These are phyloP conservation scores for Sycophila sp. DNA, from an alignment of 1,140 invertebrate genomes.

Conservation along the genomic window DNA sequence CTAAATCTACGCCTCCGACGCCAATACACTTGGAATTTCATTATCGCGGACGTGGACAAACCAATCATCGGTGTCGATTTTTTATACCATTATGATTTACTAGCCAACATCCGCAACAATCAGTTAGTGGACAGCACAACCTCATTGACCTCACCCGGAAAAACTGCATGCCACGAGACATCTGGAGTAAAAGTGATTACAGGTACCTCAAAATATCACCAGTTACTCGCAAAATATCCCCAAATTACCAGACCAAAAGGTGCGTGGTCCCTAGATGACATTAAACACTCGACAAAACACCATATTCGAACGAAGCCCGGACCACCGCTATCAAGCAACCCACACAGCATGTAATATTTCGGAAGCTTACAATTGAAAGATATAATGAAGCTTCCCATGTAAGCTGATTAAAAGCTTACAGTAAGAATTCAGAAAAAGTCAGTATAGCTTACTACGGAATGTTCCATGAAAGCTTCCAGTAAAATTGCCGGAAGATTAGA, in stretches of 20 bases:
- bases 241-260: conserved; percentile 10
- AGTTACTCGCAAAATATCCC: conserved; percentile 12
- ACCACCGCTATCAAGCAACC: not conserved
- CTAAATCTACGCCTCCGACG: not conserved
- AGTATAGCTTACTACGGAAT: no score
- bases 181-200: not conserved
- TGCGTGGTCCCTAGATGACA: not conserved
- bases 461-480: no score
- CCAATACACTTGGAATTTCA: not conserved
- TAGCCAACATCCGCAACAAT: no score
- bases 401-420: no score
- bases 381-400: no score
- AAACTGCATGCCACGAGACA: not conserved
- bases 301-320: conserved; percentile 6
- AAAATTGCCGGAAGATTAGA: no score
- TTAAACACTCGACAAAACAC: not conserved
- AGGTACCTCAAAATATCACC: conserved; percentile 1
- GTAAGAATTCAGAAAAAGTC: no score
- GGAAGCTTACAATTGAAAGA: no score
- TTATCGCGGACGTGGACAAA: not conserved
- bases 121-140: no score
- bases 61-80: not conserved
- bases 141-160: not conserved
- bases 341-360: no score
- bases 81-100: not conserved